These are phyloP conservation scores for Pseudomyrmex cubaensis DNA, from an alignment of 1,140 invertebrate species.

Conservation along the genomic window DNA sequence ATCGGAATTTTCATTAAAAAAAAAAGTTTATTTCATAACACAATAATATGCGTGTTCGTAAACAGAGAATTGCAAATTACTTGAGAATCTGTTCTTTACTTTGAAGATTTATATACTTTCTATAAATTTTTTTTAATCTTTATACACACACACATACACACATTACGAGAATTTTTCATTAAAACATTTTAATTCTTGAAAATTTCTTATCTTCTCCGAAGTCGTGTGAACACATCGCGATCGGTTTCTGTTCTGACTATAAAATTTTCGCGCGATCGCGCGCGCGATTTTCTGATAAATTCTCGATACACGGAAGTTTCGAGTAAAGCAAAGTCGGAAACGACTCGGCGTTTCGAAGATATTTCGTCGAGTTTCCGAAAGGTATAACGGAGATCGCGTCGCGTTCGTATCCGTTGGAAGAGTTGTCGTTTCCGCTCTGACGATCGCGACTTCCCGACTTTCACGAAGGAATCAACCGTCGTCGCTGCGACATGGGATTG, in stretches of 20 bases:
- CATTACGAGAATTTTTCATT: too few relatives aligned
- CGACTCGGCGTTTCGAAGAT: constrained; percentile 16
- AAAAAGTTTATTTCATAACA: too few relatives aligned
- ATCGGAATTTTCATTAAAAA: not conserved
- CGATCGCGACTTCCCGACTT: constrained; percentile 61
- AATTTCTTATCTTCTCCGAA: too few relatives aligned
- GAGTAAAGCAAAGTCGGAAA: constrained; percentile 10
- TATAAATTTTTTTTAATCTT: too few relatives aligned
- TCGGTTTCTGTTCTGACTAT: not conserved
- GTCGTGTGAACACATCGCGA: too few relatives aligned
- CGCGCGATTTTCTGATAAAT: not conserved
- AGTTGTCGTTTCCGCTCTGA: constrained; percentile 60
- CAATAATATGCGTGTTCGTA: not conserved
- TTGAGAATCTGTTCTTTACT: not conserved
- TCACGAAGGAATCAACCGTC: constrained; percentile 16
- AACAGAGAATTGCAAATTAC: not conserved
- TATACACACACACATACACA: too few relatives aligned
- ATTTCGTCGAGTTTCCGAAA: constrained; percentile 29
- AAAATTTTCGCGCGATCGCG: not conserved
- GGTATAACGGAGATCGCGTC: constrained; percentile 23
- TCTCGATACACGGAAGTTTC: constrained; percentile 26
- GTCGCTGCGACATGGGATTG: constrained; percentile 14
- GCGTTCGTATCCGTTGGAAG: constrained; percentile 35
- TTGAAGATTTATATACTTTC: not conserved
- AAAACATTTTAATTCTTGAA: too few relatives aligned